A percentile compares a stretch with the other conserved stretches of the same genome.
phyloP scores from a whole-genome alignment of 2,888 invertebrate genomes.

The Hypomecis punctinalis region DNA sequence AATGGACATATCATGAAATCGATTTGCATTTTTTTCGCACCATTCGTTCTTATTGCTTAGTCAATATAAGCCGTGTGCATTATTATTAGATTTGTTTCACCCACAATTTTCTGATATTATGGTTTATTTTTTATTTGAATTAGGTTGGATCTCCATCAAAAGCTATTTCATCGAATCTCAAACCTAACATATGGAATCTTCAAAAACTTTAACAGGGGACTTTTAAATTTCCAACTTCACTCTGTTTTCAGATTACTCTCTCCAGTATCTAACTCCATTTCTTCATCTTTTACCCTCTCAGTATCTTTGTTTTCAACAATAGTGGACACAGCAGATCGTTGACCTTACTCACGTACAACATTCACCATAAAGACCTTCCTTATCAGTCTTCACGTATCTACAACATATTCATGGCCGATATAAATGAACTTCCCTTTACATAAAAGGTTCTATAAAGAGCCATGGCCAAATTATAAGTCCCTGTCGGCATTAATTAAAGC shows the following conservation, averaged over 20 bases:
- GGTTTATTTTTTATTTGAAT: too few species aligned
- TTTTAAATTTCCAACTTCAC: too few species aligned
- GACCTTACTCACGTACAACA: neutral
- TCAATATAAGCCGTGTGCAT: neutral
- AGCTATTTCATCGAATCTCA: too few species aligned
- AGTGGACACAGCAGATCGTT: neutral
- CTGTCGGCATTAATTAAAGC: conserved; percentile 30
- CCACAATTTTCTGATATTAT: too few species aligned
- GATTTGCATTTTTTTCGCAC: conserved; percentile 9
- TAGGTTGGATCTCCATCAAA: too few species aligned
- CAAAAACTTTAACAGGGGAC: too few species aligned
- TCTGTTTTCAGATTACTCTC: too few species aligned
- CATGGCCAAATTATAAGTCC: conserved; percentile 3
- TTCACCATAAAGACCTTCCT: neutral
- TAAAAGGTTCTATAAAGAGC: conserved; percentile 12
- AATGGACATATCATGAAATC: conserved; percentile 11
- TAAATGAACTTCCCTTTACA: conserved; percentile 4
- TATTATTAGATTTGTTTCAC: too few species aligned
- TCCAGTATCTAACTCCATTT: too few species aligned
- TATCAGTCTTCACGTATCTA: too few species aligned
- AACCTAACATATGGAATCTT: too few species aligned
- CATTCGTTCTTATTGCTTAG: conserved; percentile 9
- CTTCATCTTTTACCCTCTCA: too few species aligned
- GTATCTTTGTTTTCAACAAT: neutral
- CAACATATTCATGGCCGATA: neutral